phyloP scores from a whole-genome alignment of 1,140 invertebrate genomes.

The Penaeus vannamei region DNA sequence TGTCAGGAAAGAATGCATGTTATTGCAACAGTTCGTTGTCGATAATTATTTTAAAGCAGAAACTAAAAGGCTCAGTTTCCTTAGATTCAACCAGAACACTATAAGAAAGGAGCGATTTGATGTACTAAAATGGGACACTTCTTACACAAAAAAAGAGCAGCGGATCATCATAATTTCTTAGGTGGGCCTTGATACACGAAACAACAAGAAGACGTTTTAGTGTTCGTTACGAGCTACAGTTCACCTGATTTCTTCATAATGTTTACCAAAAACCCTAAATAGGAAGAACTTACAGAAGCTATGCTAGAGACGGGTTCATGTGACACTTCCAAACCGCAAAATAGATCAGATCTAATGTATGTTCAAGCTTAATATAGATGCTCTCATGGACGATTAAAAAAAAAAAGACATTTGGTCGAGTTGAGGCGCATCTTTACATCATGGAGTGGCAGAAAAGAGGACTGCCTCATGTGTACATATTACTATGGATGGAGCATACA shows the following conservation, averaged over 20 bases:
- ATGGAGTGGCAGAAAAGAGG: constrained; percentile 10
- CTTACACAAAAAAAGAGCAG: not conserved
- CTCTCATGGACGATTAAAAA: not conserved
- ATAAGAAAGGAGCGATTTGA: too few relatives aligned
- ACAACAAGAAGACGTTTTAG: constrained; percentile 6
- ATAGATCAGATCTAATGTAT: not conserved
- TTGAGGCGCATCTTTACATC: not conserved
- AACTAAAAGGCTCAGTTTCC: not conserved
- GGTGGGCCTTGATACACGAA: constrained; percentile 4
- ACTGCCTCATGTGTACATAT: not conserved
- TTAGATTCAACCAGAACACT: too few relatives aligned
- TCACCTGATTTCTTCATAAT: constrained; percentile 7
- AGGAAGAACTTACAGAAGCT: constrained; percentile 10
- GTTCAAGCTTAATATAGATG: not conserved
- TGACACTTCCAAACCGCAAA: not conserved
- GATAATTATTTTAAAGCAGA: constrained; percentile 1
- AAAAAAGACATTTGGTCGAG: constrained; percentile 1
- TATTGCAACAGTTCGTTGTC: not conserved
- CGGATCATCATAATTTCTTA: not conserved
- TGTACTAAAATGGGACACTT: not conserved
- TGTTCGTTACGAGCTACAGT: constrained; percentile 5
- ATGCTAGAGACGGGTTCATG: not conserved
- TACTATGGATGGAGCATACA: constrained; percentile 12
- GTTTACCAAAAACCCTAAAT: constrained; percentile 5
- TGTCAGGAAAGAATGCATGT: not conserved